phyloP scores from a whole-genome alignment of 30 jellyfish, hydroid and myxozoan genomes.

The Catostylus mosaicus region DNA sequence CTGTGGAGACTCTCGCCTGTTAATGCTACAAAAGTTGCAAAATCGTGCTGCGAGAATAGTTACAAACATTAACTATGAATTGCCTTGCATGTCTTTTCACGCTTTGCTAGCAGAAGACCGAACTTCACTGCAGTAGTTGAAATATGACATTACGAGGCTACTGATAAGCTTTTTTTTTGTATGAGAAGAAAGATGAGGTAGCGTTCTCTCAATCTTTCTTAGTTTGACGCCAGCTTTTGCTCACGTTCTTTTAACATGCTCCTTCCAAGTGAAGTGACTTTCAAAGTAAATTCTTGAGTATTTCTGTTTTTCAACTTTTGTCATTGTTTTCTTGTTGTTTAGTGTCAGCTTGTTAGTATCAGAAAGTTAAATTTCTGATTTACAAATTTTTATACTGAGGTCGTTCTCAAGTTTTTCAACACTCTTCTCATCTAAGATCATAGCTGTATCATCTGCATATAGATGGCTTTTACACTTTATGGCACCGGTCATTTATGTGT shows the following conservation, averaged over 20 bases:
- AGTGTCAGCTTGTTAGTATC: neutral
- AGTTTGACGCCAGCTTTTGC: constrained; percentile 27
- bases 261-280: constrained; percentile 1
- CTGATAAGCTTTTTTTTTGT: constrained; percentile 16
- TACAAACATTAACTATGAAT: too few relatives aligned
- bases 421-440: neutral
- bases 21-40: too few relatives aligned
- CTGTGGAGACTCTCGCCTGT: too few relatives aligned
- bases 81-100: constrained; percentile 21
- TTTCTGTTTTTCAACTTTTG: neutral
- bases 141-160: constrained; percentile 15
- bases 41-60: too few relatives aligned
- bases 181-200: constrained; percentile 9
- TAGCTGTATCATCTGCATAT: too few relatives aligned
- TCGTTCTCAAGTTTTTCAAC: neutral
- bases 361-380: too few relatives aligned
- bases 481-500: too few relatives aligned
- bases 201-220: constrained; percentile 18
- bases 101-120: constrained; percentile 31
- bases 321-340: neutral
- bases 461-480: too few relatives aligned
- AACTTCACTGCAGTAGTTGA: constrained; percentile 27
- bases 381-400: neutral
- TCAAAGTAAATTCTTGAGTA: neutral
- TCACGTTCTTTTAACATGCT: constrained; percentile 14